phyloP scores from a whole-genome alignment of 2,113 vertebrate genomes.

The Cololabis saira region DNA sequence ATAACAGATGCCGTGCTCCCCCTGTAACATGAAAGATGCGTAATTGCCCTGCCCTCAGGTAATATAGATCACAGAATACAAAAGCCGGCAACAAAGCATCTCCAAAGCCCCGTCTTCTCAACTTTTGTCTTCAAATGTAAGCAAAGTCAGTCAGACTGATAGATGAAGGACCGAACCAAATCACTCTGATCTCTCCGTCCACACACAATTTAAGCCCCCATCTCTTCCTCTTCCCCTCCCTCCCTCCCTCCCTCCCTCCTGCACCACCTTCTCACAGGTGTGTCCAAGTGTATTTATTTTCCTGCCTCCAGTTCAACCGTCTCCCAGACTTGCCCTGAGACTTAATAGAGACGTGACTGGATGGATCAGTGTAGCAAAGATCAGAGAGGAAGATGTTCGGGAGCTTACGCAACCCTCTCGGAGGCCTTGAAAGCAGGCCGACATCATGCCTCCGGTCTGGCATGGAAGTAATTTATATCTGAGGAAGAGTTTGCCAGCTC shows the following conservation, averaged over 20 bases:
- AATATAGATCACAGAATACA: constrained; percentile 40
- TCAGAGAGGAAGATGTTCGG: constrained; percentile 31
- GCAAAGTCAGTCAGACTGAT: constrained; percentile 45
- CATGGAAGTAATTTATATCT: constrained; percentile 47
- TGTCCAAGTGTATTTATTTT: constrained; percentile 7
- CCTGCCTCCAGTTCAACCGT: constrained; percentile 25
- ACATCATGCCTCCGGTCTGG: constrained; percentile 25
- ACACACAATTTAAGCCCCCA: neutral
- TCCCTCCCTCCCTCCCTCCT: neutral
- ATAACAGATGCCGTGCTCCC: constrained; percentile 40
- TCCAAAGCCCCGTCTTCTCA: constrained; percentile 31
- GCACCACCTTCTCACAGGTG: constrained; percentile 53
- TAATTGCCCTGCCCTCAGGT: constrained; percentile 44
- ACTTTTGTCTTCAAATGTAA: constrained; percentile 58
- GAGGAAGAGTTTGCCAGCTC: constrained; percentile 17
- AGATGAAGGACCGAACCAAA: constrained; percentile 35
- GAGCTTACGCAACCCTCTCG: constrained; percentile 31
- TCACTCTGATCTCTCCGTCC: constrained; percentile 52
- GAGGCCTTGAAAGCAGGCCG: constrained; percentile 37
- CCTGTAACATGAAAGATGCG: constrained; percentile 33
- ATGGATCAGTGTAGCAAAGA: constrained; percentile 31
- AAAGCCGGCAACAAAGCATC: constrained; percentile 62
- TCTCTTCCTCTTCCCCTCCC: constrained; percentile 43
- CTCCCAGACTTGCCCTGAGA: constrained; percentile 20
- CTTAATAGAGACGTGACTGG: constrained; percentile 34